Evolutionary conservation across 2,888 invertebrate species (phyloP).

Genomic region (Cataglyphis cursor): DNA sequence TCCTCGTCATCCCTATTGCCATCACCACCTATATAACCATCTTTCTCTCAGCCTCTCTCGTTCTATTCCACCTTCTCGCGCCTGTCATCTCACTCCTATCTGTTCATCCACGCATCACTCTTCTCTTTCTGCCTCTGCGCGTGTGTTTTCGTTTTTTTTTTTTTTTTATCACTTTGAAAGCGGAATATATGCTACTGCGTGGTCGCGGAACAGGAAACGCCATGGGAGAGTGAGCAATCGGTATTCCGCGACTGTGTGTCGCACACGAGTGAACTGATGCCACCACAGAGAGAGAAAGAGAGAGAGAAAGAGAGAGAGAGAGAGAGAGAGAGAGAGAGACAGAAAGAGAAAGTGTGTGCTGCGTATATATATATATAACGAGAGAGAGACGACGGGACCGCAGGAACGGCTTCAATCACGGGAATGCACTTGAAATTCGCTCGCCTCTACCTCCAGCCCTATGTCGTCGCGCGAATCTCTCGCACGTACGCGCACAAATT

Average conservation of each 20-base stretch:
- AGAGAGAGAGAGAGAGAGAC: not conserved
- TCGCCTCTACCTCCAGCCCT: not conserved
- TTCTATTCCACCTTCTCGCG: conserved; percentile 21
- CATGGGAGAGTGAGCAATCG: conserved; percentile 83
- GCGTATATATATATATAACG: conserved; percentile 18
- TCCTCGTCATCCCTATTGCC: conserved; percentile 65
- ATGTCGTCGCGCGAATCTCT: conserved; percentile 30
- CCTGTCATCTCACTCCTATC: not conserved
- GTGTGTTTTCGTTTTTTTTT: conserved; percentile 9
- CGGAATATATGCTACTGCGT: conserved; percentile 73
- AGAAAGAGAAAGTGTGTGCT: not conserved
- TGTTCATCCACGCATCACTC: conserved; percentile 1
- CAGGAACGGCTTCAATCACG: conserved; percentile 37
- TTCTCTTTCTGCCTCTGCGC: conserved; percentile 26
- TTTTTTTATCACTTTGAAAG: conserved; percentile 74
- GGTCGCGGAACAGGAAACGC: conserved; percentile 82
- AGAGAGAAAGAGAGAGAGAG: not conserved
- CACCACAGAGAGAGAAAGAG: not conserved
- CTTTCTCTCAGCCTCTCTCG: not conserved
- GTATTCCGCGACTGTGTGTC: conserved; percentile 76
- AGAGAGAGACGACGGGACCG: conserved; percentile 23
- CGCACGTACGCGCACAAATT: conserved; percentile 45
- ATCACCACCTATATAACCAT: conserved; percentile 41
- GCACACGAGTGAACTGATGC: conserved; percentile 58
- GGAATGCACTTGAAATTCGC: conserved; percentile 36